A percentile compares a stretch with the other conserved stretches of the same genome.
phyloP scores from a whole-genome alignment of 23 tunicate genomes.

The Oikopleura vanhoeffeni region DNA sequence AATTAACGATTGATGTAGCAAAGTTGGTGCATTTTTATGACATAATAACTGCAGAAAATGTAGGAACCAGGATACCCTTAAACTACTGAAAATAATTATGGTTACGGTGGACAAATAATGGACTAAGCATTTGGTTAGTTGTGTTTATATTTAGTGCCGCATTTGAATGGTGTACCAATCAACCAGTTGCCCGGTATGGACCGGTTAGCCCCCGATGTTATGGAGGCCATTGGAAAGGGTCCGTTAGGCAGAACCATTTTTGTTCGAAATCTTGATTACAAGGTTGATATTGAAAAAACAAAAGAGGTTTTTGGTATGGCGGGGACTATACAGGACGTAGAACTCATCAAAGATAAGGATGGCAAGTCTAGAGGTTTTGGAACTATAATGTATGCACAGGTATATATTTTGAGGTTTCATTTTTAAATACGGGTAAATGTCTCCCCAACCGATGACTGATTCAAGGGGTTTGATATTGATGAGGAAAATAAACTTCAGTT shows the following conservation, averaged over 20 bases:
- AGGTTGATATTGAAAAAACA: conserved; percentile 52
- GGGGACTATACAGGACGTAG: conserved; percentile 59
- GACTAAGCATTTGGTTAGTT: too few relatives aligned
- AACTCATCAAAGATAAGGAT: conserved; percentile 55
- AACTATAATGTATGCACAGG: conserved; percentile 29
- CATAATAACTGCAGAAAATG: too few relatives aligned
- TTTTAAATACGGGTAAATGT: too few relatives aligned
- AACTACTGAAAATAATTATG: too few relatives aligned
- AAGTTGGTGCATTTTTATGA: too few relatives aligned
- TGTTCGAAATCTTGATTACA: conserved; percentile 86
- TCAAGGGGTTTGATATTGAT: too few relatives aligned
- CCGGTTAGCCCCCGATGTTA: background rate
- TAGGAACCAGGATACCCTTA: too few relatives aligned
- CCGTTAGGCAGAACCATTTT: conserved; percentile 68
- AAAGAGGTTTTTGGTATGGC: conserved; percentile 89
- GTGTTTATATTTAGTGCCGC: background rate
- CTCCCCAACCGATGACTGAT: too few relatives aligned
- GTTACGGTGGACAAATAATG: too few relatives aligned
- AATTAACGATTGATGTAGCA: too few relatives aligned
- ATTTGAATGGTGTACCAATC: background rate
- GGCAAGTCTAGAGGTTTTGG: conserved; percentile 92
- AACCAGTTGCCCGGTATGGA: background rate
- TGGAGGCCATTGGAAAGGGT: conserved; percentile 19
- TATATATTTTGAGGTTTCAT: too few relatives aligned
- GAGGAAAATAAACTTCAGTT: too few relatives aligned